Evolutionary conservation across 1,140 invertebrate species (phyloP).

Genomic region (Drosophila bipectinata): DNA sequence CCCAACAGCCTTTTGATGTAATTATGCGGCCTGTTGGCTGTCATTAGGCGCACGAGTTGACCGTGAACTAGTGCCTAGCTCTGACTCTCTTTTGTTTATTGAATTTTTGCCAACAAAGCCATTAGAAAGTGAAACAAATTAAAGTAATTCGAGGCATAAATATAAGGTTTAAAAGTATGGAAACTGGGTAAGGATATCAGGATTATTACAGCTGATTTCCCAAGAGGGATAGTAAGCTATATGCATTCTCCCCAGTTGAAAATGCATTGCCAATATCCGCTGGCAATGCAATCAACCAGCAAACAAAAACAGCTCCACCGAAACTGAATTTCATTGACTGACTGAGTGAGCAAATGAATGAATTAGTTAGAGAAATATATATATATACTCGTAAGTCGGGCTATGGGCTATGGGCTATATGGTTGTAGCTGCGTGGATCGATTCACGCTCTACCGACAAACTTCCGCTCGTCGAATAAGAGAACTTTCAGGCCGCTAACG

Average conservation of each 20-base stretch:
- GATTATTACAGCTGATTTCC: not conserved
- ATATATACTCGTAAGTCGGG: not conserved
- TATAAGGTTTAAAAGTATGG: not conserved
- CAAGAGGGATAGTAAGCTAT: too few species aligned
- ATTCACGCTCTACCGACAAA: conserved; percentile 42
- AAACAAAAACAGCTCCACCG: conserved; percentile 35
- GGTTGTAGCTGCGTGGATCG: conserved; percentile 33
- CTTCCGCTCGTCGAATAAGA: conserved; percentile 30
- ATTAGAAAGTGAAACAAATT: conserved; percentile 40
- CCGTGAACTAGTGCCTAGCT: conserved; percentile 73
- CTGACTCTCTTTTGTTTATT: conserved; percentile 28
- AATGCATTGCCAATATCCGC: conserved; percentile 64
- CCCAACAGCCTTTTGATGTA: conserved; percentile 31
- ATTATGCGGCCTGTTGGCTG: conserved; percentile 56
- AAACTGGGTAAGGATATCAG: not conserved
- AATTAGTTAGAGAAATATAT: conserved; percentile 31
- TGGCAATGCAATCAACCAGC: conserved; percentile 70
- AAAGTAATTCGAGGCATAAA: not conserved
- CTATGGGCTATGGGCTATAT: not conserved
- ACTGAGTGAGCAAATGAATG: conserved; percentile 32
- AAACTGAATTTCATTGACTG: conserved; percentile 27
- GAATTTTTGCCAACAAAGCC: conserved; percentile 28
- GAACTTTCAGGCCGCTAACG: conserved; percentile 9
- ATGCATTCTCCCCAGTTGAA: conserved; percentile 7
- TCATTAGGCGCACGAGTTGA: conserved; percentile 76